Base-by-base conservation (phyloP, 2,888 invertebrate genomes). In the Ochropleura leucogaster region DNA sequence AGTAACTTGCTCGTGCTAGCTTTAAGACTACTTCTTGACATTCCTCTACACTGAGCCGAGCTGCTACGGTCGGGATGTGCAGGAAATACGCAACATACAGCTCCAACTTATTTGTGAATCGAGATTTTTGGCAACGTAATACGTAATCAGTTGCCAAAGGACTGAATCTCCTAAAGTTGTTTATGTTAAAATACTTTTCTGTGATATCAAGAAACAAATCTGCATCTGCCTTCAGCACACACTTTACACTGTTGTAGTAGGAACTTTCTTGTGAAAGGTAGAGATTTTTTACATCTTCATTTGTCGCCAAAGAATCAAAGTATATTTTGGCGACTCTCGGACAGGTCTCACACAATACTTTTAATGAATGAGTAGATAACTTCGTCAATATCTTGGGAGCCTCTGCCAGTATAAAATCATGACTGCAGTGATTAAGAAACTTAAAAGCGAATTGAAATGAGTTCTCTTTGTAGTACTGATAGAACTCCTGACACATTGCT, bases 401-500 rank as follows among this genome's bases (percentile, higher is more conserved):
- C 83, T 93, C 90, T 3, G 77, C 76, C 9, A 83, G 53, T 20
- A 94, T 90, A 65, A 90, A 90, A 40, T 90, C 89, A 30, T 87
- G 71, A 18, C 88, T 79, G 82, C 94, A 94, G 66, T 90, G 88
- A 74, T 80, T 78, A 0, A 94, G 86, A 76, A 93, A 94, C 77
- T 92, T 92, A 0, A 93, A 70, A 3, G 92, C 92, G 40, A 86
- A 85, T 59, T 90, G 81, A 16, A 89, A 89, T 67, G 91, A 78
- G 20, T 70, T 84, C 0, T 83, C 72, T 64, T 85, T 89, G 78
- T 94, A 94, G 84, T 92, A 90, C 68, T 88, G 76, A 79, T 93
- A 95, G 83, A 95, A 95, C 59, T 88, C 82, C 77, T 90, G 80
- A 76, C 93, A 93, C 77, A 90, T 88, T 42, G 79, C 9, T 7